Evolutionary conservation across 2,888 invertebrate genomes (phyloP).

Genomic region (Ochropleura leucogaster): DNA sequence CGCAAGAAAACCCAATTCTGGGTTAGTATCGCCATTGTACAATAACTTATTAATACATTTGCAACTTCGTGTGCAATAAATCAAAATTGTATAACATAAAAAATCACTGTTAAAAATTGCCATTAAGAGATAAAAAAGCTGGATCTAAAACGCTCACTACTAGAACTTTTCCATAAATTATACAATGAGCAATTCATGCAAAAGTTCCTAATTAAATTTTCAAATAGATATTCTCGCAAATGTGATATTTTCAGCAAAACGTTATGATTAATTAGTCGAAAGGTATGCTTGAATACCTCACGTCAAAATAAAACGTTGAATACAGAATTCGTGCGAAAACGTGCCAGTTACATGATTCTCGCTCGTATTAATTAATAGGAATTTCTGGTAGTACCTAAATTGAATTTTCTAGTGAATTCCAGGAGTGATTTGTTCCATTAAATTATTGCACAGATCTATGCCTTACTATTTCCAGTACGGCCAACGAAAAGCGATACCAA

Average conservation of each 20-base stretch:
- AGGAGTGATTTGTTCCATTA: constrained; percentile 51
- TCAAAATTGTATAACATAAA: neutral
- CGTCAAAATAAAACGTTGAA: constrained; percentile 55
- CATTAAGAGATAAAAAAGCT: neutral
- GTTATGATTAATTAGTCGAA: constrained; percentile 52
- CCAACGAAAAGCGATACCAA: too few relatives aligned
- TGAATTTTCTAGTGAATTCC: constrained; percentile 53
- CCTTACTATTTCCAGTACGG: too few relatives aligned
- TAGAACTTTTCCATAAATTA: neutral
- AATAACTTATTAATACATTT: too few relatives aligned
- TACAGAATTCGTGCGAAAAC: constrained; percentile 46
- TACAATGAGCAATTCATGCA: neutral
- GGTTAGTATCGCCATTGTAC: too few relatives aligned
- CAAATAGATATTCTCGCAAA: constrained; percentile 24
- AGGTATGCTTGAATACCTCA: constrained; percentile 45
- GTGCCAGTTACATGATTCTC: constrained; percentile 39
- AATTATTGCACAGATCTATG: constrained; percentile 48
- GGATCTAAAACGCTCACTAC: neutral
- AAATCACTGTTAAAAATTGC: neutral
- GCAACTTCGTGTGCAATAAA: too few relatives aligned
- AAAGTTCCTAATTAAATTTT: constrained; percentile 13
- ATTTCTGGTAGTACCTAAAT: constrained; percentile 33
- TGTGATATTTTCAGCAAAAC: constrained; percentile 33
- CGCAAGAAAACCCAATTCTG: too few relatives aligned
- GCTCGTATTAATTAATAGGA: constrained; percentile 44